Base-by-base conservation (phyloP, 2,113 vertebrate genomes). In the Himantopus leucocephalus region DNA sequence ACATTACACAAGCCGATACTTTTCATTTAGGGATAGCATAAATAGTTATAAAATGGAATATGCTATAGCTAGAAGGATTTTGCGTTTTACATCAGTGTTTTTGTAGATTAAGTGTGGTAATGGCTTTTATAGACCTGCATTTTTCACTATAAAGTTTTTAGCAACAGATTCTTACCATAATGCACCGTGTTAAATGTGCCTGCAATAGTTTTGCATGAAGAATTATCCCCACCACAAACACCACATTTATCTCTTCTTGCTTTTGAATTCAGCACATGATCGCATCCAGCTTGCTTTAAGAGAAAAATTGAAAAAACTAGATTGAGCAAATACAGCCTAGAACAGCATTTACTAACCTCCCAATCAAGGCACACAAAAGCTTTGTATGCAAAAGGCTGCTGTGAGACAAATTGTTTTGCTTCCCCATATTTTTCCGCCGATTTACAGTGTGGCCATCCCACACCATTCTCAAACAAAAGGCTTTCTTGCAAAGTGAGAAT, bases 241-340 rank as follows among this genome's bases (percentile, higher is more conserved):
- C 99, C 99, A 94, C 99, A 99, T 97, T 99, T 99, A 98, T 99
- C 99, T 98, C 98, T 98, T 97, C 99, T 99, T 92, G 99, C 99
- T 98, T 99, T 99, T 79, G 99, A 99, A 98, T 99, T 99, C 96
- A 99, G 97, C 88, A 99, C 98, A 73, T 99, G 99, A 98, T 99
- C 99, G 23, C 99, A 99, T 98, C 99, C 99, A 47, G 99, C 99
- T 99, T 99, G 99, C 99, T 99, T 98, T 97, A 97, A 98, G 95
- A 95, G 75, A 97, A 97, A 97, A 98, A 95, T 85, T 77, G 93
- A 86, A 95, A 96, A 95, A 94, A 45, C 10, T 12, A 96, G 74
- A 91, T 68, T 96, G 95, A 96, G 92, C 82, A 95, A 96, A 96
- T 53, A 86, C 81, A 96, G 93, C 97, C 88, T 71, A 94, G 50